Conservation (phyloP, 2,797 vertebrate genomes). For the Sardinella longiceps region DNA sequence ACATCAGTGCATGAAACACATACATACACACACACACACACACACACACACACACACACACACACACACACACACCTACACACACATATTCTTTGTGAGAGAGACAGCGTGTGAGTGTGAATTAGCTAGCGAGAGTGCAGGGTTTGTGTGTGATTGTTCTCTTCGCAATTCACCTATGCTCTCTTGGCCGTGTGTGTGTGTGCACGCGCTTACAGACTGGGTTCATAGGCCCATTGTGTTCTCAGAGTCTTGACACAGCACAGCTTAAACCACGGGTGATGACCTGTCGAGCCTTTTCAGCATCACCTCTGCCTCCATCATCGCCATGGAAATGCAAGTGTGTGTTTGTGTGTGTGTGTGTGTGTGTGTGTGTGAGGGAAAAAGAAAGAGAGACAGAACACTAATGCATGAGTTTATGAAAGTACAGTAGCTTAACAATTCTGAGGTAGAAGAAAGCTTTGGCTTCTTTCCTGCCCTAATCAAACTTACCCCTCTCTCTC, state of each 20-base stretch:
- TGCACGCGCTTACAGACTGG: no score
- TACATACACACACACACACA: not conserved
- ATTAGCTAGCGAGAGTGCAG: no score
- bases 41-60: not conserved
- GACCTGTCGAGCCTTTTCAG: not conserved
- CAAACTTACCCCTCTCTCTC: conserved; percentile 38
- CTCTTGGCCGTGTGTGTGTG: not conserved
- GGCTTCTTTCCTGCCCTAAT: not conserved
- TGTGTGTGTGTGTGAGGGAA: not conserved
- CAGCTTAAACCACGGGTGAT: not conserved
- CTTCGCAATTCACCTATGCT: not conserved
- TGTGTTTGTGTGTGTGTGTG: not conserved
- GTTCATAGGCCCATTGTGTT: not conserved
- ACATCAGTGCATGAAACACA: conserved; percentile 8
- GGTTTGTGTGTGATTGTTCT: not conserved
- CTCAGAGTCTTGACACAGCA: not conserved
- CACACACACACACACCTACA: not conserved
- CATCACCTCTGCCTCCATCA: not conserved
- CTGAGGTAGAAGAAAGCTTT: not conserved
- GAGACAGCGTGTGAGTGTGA: not conserved
- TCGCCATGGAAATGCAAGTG: not conserved
- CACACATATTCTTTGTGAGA: not conserved
- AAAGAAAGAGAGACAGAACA: no score
- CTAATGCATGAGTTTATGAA: conserved; percentile 35
- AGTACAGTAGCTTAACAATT: conserved; percentile 32